Evolutionary conservation across 2,113 vertebrate species (phyloP), one percentile per base, ranked within the genome.

Genomic region (Dascyllus trimaculatus): DNA sequence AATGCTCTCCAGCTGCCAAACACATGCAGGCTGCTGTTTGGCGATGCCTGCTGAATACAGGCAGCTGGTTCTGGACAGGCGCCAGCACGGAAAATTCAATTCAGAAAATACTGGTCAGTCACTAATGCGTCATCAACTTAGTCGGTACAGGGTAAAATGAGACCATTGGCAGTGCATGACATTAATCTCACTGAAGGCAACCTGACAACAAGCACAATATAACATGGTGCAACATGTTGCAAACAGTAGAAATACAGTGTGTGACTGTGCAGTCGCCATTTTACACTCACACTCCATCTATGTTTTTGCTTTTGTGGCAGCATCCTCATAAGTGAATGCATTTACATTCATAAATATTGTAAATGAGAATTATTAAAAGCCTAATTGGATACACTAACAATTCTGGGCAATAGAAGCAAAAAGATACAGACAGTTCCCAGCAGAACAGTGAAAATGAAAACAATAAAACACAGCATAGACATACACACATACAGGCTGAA

Each of bases 51-150:
- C 89, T 85, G 86, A 89, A 89, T 89, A 82, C 85, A 84, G 79
- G 80, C 88, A 80, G 89, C 76, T 65, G 73, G 68, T 83, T 89
- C 73, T 89, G 87, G 86, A 86, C 78, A 56, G 74, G 62, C 25
- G 78, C 84, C 91, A 90, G 76, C 80, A 79, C 21, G 32, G 74
- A 83, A 90, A 94, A 94, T 88, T 91, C 78, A 92, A 90, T 92
- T 93, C 88, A 78, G 81, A 88, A 89, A 93, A 88, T 70, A 81
- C 78, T 88, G 88, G 90, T 92, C 91, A 94, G 82, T 91, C 81
- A 76, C 85, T 89, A 88, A 92, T 85, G 85, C 77, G 73, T 87
- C 88, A 90, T 91, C 88, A 89, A 85, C 70, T 86, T 78, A 82
- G 82, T 82, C 69, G 69, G 80, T 80, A 80, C 68, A 84, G 67